A percentile compares a stretch with the other conserved stretches of the same genome.
Evolutionary conservation across 2,797 vertebrate genomes (phyloP).

Genomic region (Antrozous pallidus): DNA sequence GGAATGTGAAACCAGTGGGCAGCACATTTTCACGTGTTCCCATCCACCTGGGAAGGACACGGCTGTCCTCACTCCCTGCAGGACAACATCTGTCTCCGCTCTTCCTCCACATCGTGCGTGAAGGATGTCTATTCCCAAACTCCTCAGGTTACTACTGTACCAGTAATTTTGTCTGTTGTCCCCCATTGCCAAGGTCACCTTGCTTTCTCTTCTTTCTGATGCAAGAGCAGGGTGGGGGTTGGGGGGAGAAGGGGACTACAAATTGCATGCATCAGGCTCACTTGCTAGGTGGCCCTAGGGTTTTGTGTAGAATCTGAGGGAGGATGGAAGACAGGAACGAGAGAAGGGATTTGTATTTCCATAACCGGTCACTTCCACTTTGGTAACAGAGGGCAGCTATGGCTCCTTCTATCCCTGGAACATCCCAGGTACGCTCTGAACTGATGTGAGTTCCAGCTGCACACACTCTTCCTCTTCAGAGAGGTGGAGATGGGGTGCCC

Average conservation of each 20-base stretch:
- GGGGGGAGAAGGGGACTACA: neutral
- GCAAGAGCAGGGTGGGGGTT: neutral
- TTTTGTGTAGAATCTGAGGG: neutral
- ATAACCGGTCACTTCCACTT: neutral
- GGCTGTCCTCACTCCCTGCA: neutral
- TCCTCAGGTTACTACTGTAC: neutral
- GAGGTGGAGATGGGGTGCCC: fast-evolving
- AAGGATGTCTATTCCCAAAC: neutral
- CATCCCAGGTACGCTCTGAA: fast-evolving
- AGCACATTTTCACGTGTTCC: neutral
- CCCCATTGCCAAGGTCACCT: neutral
- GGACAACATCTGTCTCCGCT: conserved; percentile 4
- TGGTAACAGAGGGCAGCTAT: neutral
- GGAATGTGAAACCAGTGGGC: neutral
- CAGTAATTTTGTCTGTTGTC: neutral
- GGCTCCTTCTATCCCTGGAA: neutral
- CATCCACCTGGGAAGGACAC: neutral
- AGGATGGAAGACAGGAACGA: neutral
- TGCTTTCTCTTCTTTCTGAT: neutral
- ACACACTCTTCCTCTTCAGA: neutral
- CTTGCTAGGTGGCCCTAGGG: neutral
- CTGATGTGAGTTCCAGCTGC: neutral
- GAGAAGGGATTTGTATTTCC: neutral
- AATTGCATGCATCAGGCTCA: neutral
- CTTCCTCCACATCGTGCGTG: neutral